These are phyloP conservation scores for Synodontis membranacea DNA, from an alignment of 2,113 vertebrate genomes.

Conservation along the genomic window DNA sequence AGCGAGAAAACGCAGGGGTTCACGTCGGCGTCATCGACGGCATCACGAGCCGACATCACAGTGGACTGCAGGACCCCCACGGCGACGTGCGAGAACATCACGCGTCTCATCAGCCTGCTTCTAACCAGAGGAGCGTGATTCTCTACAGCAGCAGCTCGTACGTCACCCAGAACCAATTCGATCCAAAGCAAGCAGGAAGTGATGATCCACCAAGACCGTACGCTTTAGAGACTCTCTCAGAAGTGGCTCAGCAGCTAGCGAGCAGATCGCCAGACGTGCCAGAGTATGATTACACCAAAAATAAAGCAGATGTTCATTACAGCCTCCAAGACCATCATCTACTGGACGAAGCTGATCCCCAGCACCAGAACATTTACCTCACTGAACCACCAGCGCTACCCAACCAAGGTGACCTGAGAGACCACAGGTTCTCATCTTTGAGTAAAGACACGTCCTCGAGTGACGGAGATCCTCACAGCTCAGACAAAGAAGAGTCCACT, in stretches of 20 bases:
- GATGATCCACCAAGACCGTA: conserved; percentile 55
- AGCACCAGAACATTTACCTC: conserved; percentile 69
- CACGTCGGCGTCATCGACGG: conserved; percentile 60
- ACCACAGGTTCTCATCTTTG: conserved; percentile 64
- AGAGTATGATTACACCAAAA: conserved; percentile 60
- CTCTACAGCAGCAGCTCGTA: conserved; percentile 73
- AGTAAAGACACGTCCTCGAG: conserved; percentile 74
- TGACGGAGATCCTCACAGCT: conserved; percentile 71
- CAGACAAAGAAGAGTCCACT: conserved; percentile 76
- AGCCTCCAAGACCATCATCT: conserved; percentile 52
- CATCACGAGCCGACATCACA: conserved; percentile 58
- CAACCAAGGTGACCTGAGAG: conserved; percentile 67
- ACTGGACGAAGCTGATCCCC: conserved; percentile 46
- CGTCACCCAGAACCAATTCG: conserved; percentile 63
- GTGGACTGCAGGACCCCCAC: conserved; percentile 60
- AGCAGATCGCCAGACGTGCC: conserved; percentile 67
- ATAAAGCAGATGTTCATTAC: conserved; percentile 53
- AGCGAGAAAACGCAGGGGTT: conserved; percentile 58
- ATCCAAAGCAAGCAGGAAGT: conserved; percentile 45
- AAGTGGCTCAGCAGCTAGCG: conserved; percentile 72
- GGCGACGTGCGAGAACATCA: conserved; percentile 53
- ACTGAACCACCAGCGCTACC: conserved; percentile 73
- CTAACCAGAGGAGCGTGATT: conserved; percentile 73
- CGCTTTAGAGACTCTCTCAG: conserved; percentile 68
- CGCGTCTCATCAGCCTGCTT: conserved; percentile 56